phyloP scores from a whole-genome alignment of 2,113 vertebrate species.

The Desmodus rotundus region DNA sequence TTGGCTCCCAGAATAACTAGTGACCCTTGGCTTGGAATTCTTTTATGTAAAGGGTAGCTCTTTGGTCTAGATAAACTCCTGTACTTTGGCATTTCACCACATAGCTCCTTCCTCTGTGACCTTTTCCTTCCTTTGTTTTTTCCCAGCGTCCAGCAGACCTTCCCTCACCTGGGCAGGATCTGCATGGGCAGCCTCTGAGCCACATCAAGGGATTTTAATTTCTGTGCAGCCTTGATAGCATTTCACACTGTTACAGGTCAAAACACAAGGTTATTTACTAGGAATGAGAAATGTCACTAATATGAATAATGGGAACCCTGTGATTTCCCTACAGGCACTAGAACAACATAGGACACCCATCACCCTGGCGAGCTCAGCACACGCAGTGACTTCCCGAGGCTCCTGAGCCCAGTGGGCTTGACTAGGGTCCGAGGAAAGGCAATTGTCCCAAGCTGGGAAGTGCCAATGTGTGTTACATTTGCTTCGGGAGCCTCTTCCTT shows the following conservation, averaged over 20 bases:
- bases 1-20: not conserved
- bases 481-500: not conserved
- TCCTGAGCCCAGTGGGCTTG: not conserved
- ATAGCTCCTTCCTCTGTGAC: not conserved
- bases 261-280: constrained; percentile 61
- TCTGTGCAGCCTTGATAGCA: constrained; percentile 65
- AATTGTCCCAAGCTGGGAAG: not conserved
- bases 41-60: constrained; percentile 47
- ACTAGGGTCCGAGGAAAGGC: not conserved
- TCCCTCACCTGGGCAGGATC: constrained; percentile 35
- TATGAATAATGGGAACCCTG: not conserved
- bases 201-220: constrained; percentile 62
- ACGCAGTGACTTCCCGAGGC: not conserved
- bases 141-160: constrained; percentile 30
- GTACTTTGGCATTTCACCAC: constrained; percentile 57
- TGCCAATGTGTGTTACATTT: not conserved
- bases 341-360: not conserved
- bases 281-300: constrained; percentile 60
- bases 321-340: not conserved
- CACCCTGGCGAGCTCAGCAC: not conserved
- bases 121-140: constrained; percentile 62
- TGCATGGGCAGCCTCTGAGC: constrained; percentile 21
- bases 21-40: constrained; percentile 11
- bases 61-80: constrained; percentile 61
- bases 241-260: constrained; percentile 68